A percentile compares a stretch with the other conserved stretches of the same genome.
Evolutionary conservation across 2,888 invertebrate species (phyloP).

Genomic region (Tetragnatha montana): DNA sequence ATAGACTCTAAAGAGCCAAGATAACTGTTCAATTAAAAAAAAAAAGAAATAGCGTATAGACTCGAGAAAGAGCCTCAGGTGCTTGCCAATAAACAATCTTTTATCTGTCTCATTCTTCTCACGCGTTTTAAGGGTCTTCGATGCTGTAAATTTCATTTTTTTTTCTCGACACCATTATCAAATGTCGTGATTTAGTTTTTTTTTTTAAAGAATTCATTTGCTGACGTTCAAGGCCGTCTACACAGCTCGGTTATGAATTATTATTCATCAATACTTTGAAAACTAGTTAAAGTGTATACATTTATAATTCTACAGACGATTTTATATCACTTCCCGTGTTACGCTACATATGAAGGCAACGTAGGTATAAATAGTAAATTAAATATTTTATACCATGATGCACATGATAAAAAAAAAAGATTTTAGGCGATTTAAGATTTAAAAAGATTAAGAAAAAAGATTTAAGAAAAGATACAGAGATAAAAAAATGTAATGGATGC

Average conservation of each 20-base stretch:
- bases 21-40: not conserved
- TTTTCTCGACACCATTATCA: not conserved
- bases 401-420: too few relatives aligned
- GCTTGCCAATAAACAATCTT: not conserved
- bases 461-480: too few relatives aligned
- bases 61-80: not conserved
- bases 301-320: too few relatives aligned
- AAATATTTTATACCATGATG: too few relatives aligned
- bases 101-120: not conserved
- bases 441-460: too few relatives aligned
- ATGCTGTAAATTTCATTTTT: not conserved
- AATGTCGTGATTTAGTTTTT: not conserved
- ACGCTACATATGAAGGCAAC: too few relatives aligned
- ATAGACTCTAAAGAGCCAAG: not conserved
- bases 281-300: too few relatives aligned
- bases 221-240: not conserved
- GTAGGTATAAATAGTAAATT: too few relatives aligned
- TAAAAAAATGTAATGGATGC: too few relatives aligned
- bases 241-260: not conserved
- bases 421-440: too few relatives aligned
- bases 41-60: not conserved
- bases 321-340: too few relatives aligned
- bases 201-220: not conserved
- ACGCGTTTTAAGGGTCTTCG: not conserved
- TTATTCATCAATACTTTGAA: too few relatives aligned